Evolutionary conservation across 2,113 vertebrate species (phyloP).

Genomic region (Aythya baeri): DNA sequence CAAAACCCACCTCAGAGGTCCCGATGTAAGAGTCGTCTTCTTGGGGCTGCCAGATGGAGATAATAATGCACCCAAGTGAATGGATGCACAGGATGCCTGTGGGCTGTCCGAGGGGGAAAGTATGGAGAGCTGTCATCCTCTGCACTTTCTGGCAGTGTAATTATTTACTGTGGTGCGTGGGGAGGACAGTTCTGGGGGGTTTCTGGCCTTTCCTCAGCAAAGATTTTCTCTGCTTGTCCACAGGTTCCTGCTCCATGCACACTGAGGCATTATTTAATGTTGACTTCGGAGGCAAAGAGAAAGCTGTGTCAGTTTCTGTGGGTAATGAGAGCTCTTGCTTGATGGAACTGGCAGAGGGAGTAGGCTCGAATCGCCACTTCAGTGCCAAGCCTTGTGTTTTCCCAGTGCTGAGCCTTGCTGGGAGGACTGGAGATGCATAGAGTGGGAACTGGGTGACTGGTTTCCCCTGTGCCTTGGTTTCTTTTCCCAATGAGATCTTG

Average conservation of each 20-base stretch:
- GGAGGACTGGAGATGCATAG: neutral
- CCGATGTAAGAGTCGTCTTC: neutral
- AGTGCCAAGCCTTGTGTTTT: neutral
- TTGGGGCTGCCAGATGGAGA: neutral
- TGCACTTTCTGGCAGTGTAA: neutral
- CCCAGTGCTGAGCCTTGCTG: neutral
- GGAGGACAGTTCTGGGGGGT: neutral
- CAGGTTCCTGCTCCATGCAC: neutral
- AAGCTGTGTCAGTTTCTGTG: neutral
- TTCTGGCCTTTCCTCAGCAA: neutral
- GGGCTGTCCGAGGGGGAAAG: neutral
- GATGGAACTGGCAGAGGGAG: neutral
- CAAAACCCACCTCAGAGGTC: neutral
- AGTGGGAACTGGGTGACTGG: neutral
- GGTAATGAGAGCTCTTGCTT: neutral
- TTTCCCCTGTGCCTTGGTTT: neutral
- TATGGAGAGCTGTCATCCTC: neutral
- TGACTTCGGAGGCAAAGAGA: neutral
- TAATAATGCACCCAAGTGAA: neutral
- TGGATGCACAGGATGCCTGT: neutral
- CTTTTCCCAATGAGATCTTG: neutral
- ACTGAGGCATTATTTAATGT: neutral
- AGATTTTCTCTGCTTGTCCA: neutral
- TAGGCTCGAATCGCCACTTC: neutral
- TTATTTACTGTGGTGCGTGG: neutral